A percentile compares a stretch with the other conserved stretches of the same genome.
phyloP scores from a whole-genome alignment of 2,888 invertebrate genomes.

The Philhelius pedissequus region DNA sequence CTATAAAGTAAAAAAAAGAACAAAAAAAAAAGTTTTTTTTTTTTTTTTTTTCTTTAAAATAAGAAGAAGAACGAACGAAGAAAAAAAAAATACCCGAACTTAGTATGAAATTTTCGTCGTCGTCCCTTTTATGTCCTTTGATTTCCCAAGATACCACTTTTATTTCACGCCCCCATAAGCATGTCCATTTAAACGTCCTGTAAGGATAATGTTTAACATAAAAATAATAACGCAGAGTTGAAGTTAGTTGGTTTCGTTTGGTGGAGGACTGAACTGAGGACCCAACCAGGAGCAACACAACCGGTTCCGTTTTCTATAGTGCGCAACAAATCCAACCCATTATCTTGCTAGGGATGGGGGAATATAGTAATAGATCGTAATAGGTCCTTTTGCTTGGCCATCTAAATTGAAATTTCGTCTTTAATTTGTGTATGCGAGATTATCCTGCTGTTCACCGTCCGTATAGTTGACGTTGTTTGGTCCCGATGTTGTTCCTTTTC shows the following conservation, averaged over 20 bases:
- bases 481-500: not conserved
- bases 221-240: constrained; percentile 60
- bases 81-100: not conserved
- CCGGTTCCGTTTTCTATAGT: constrained; percentile 1
- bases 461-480: not conserved
- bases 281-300: not conserved
- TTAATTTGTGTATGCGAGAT: constrained; percentile 55
- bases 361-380: constrained; percentile 61
- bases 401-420: constrained; percentile 54
- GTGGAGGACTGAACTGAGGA: not conserved
- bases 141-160: constrained; percentile 68
- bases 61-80: not conserved
- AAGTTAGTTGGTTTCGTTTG: constrained; percentile 22
- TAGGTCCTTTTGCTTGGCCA: constrained; percentile 48
- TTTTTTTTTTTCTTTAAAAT: not conserved
- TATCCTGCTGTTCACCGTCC: constrained; percentile 14
- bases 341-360: constrained; percentile 13
- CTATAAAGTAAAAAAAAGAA: constrained; percentile 13
- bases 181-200: constrained; percentile 66
- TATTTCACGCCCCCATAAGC: constrained; percentile 67
- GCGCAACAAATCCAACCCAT: constrained; percentile 59
- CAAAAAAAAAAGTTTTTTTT: not conserved
- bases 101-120: constrained; percentile 49
- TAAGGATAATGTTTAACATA: constrained; percentile 66
- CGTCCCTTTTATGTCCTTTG: constrained; percentile 64